A percentile compares a stretch with the other conserved stretches of the same genome.
phyloP scores from a whole-genome alignment of 1,140 invertebrate genomes.

The Fragariocoptes setiger region DNA sequence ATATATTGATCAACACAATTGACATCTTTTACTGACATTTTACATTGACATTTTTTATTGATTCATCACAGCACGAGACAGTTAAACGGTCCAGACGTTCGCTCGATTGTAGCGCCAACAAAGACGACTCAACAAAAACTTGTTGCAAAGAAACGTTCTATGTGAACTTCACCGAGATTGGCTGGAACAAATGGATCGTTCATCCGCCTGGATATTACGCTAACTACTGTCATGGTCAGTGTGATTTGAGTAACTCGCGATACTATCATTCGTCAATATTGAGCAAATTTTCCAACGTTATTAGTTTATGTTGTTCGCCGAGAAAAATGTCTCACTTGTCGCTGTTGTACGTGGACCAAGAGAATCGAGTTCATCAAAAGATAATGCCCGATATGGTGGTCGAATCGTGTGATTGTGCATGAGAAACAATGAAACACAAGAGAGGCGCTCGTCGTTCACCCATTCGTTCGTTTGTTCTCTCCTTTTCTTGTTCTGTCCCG shows the following conservation, averaged over 20 bases:
- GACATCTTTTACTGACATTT: no score
- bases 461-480: no score
- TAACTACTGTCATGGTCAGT: conserved; percentile 11
- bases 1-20: no score
- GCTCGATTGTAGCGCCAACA: no score
- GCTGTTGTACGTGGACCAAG: conserved; percentile 9
- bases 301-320: conserved; percentile 9
- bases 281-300: conserved; percentile 5
- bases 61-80: no score
- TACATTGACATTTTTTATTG: no score
- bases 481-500: no score
- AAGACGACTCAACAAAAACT: no score
- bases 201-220: conserved; percentile 8
- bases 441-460: no score
- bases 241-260: conserved; percentile 9
- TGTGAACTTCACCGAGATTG: conserved; percentile 35
- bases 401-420: conserved; percentile 10
- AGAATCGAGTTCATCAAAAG: conserved; percentile 6
- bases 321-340: conserved; percentile 7
- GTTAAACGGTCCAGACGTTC: no score
- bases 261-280: conserved; percentile 10
- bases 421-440: no score
- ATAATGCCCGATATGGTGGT: conserved; percentile 10
- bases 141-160: conserved; percentile 70
- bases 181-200: conserved; percentile 11